Evolutionary conservation across 2,113 vertebrate species (phyloP).

Genomic region (Gymnocephalus cernua): DNA sequence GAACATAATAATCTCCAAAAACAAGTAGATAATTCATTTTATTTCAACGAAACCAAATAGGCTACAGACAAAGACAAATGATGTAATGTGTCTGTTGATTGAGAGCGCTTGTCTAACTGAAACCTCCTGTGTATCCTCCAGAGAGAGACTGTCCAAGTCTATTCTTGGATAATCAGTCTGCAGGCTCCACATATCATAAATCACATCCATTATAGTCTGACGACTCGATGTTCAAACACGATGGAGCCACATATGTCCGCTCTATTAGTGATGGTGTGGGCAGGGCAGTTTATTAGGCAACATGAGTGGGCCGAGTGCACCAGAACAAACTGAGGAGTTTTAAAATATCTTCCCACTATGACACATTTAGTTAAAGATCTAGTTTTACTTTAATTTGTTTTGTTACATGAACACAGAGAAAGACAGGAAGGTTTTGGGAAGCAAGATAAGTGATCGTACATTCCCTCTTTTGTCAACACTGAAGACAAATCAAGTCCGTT

Average conservation of each 20-base stretch:
- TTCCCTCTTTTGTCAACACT: no score
- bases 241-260: neutral
- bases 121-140: neutral
- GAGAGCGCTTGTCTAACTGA: neutral
- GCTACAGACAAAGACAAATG: neutral
- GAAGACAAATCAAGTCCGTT: no score
- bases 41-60: neutral
- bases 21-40: neutral
- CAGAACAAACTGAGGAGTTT: neutral
- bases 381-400: neutral
- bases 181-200: slow-evolving; percentile 1
- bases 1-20: neutral
- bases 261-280: neutral
- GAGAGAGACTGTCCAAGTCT: neutral
- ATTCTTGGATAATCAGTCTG: slow-evolving; percentile 17
- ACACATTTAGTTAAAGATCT: neutral
- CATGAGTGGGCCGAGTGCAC: neutral
- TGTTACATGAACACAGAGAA: no score
- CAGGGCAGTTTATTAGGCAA: neutral
- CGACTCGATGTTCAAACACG: slow-evolving; percentile 3
- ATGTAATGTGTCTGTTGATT: neutral
- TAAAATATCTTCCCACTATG: neutral
- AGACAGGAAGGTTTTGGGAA: no score
- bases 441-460: no score
- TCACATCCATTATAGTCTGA: slow-evolving; percentile 9